Evolutionary conservation across 2,113 vertebrate genomes (phyloP), one percentile per base, ranked within the genome.

Genomic region (Spea bombifrons): DNA sequence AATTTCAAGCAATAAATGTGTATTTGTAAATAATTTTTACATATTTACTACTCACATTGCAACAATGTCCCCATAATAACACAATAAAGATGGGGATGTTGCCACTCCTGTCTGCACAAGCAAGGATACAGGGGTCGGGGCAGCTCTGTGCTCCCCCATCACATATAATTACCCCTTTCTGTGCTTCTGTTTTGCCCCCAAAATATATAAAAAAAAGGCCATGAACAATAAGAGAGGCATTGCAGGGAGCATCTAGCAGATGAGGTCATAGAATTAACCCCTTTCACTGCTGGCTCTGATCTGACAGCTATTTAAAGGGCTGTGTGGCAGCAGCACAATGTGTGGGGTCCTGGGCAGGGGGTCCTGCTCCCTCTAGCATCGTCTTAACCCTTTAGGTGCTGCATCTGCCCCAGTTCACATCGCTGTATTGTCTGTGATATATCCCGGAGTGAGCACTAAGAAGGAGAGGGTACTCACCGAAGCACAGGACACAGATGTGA

Each of bases 221-320:
- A 30, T 30, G 30, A 30, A 30, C 30, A 30, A 30, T 30, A 30
- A 30, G 30, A 30, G 30, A 30, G 30, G 66, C 46, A 50, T 17
- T 43, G 67, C 30, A 46, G 43, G 59, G 59, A 61, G 52, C 50
- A 63, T 64, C 50, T 61, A 52, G 55, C 68, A 78, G 77, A 80
- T 80, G 77, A 80, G 71, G 66, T 80, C 77, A 80, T 80, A 73
- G 71, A 73, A 66, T 80, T 80, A 80, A 80, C 77, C 71, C 71
- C n/a, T 79, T 43, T n/a, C 77, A 55, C 4, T 73, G 70, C 69
- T 53, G 59, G 59, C 30, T 8, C 57, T 2, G 13, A 15, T 13
- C 30, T 67, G 65, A 30, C 45, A 13, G 10, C 59, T 68, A 46
- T 3, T 15, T 15, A 47, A 44, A 68, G 45, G 45, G 66, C 66